Base-by-base conservation (phyloP, 2,797 vertebrate genomes). In the Sebastes hopkinsi region DNA sequence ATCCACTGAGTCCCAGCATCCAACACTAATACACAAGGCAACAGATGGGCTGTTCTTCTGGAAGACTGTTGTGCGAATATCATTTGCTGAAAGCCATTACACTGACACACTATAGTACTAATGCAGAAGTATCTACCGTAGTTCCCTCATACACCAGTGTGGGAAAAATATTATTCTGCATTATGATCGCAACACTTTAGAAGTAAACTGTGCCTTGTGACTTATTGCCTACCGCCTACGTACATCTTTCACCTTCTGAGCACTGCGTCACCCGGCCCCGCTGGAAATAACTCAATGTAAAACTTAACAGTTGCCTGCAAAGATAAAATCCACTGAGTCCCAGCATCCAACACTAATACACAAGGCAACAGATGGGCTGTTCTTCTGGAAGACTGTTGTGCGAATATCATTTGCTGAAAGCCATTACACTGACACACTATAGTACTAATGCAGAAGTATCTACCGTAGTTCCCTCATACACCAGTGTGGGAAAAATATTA, bases 221-320 rank as follows among this genome's bases (percentile, higher is more conserved):
- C n/a, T n/a, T n/a, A n/a, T n/a, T n/a, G n/a, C n/a, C n/a, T 20
- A 22, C 75, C 56, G 11, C 87, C 84, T 54, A 77, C 82, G 5
- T 54, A 42, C 14, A 75, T 82, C 67, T 30, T 34, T 70, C 67
- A 58, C 82, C 59, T 36, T 32, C 20, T 36, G 16, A 80, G 36
- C 54, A 1, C 50, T 36, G 67, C 11, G 30, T n/a, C 61, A 61
- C 16, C 4, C 16, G 14, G 60, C 14, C 18, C 56, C 52, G 12
- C 46, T 58, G 36, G 13, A 67, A 60, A 73, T 52, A 16, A 55
- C 23, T 29, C 3, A 4, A 56, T 42, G 16, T 8, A 7, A 36
- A 74, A 34, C 7, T 13, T 52, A 72, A 62, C 38, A 32, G 13
- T 54, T 22, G 16, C n/a, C 29, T 66, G 32, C 52, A 34, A 61